phyloP scores from a whole-genome alignment of 2,888 invertebrate species.

The Chelonus formosanus region DNA sequence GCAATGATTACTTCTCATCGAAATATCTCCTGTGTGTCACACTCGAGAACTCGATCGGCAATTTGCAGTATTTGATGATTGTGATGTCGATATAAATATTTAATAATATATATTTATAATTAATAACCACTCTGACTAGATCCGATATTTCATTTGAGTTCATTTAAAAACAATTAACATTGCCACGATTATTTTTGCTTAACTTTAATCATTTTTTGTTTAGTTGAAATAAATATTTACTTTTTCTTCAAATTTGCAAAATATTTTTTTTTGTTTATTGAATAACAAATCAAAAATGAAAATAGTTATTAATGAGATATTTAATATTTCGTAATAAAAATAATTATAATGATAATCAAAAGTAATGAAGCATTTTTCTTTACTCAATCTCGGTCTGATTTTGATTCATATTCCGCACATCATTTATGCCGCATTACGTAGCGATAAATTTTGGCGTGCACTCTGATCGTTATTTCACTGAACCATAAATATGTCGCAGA shows the following conservation, averaged over 20 bases:
- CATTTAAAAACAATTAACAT: too few relatives aligned
- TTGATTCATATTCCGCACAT: conserved; percentile 52
- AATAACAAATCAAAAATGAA: too few relatives aligned
- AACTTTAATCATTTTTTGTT: too few relatives aligned
- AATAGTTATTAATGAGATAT: too few relatives aligned
- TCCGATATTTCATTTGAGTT: too few relatives aligned
- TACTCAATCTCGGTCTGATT: conserved; percentile 43
- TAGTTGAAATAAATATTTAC: too few relatives aligned
- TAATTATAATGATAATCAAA: background rate
- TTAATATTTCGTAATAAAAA: background rate
- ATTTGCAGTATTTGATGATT: conserved; percentile 8
- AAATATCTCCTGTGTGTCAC: background rate
- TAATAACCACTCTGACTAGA: too few relatives aligned
- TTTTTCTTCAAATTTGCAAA: too few relatives aligned
- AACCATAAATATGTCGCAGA: conserved; percentile 45
- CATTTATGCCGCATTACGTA: conserved; percentile 51
- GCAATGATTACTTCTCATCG: conserved; percentile 36
- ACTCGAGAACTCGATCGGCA: background rate
- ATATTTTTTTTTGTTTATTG: too few relatives aligned
- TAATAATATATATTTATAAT: too few relatives aligned
- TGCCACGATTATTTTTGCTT: too few relatives aligned
- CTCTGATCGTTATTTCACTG: conserved; percentile 47
- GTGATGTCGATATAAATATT: background rate
- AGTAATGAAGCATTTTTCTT: conserved; percentile 19
- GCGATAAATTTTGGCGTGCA: conserved; percentile 50